These are phyloP conservation scores for Amphimallon solstitiale DNA, from an alignment of 2,888 invertebrate species.

Conservation along the genomic window DNA sequence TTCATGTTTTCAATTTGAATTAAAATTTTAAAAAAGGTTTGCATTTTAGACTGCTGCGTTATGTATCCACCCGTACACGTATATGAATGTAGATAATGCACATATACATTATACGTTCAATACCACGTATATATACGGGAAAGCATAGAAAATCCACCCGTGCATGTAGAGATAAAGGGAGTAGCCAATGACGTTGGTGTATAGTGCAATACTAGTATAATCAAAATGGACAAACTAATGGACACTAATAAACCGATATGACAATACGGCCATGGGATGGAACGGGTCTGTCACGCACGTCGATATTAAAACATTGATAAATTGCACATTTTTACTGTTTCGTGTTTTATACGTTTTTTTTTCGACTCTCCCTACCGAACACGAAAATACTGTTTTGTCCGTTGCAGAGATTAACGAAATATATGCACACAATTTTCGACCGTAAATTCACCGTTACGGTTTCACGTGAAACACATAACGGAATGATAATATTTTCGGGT, in stretches of 20 bases:
- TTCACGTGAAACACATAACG: constrained; percentile 29
- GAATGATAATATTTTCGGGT: constrained; percentile 30
- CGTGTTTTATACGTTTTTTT: too few species aligned
- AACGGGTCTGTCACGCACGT: constrained; percentile 30
- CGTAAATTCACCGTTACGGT: constrained; percentile 26
- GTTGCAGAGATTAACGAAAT: constrained; percentile 27
- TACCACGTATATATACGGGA: not conserved
- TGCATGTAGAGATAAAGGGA: not conserved
- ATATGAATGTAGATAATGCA: not conserved
- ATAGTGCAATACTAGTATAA: not conserved
- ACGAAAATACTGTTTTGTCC: constrained; percentile 35
- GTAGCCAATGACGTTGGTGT: not conserved
- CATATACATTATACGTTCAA: not conserved
- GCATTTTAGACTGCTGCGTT: not conserved
- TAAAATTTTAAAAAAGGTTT: constrained; percentile 1
- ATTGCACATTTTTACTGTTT: constrained; percentile 29
- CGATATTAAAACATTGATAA: constrained; percentile 35
- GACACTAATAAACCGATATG: constrained; percentile 33
- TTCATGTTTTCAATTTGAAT: not conserved
- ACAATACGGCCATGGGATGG: constrained; percentile 7
- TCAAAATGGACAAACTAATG: constrained; percentile 33
- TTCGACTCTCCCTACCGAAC: constrained; percentile 13
- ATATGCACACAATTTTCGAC: constrained; percentile 16
- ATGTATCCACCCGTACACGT: not conserved
- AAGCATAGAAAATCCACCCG: not conserved